phyloP scores from a whole-genome alignment of 2,797 vertebrate species.

The Buceros bicornis region DNA sequence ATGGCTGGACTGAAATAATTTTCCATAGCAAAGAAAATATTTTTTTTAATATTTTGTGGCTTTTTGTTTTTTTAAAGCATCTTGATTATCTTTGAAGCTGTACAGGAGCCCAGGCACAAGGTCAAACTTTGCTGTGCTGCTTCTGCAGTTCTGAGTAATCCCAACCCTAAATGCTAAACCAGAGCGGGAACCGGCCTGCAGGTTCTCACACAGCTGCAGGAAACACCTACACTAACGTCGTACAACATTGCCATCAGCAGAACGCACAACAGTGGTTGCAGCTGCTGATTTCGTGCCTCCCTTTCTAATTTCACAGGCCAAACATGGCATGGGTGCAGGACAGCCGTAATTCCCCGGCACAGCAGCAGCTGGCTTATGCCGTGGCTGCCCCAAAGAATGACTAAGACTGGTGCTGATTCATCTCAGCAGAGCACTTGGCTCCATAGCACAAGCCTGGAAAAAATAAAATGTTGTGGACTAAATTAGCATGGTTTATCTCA shows the following conservation, averaged over 20 bases:
- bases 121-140: neutral
- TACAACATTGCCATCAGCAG: neutral
- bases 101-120: neutral
- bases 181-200: neutral
- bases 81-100: neutral
- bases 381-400: neutral
- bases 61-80: neutral
- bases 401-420: neutral
- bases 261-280: neutral
- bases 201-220: neutral
- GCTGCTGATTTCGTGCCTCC: constrained; percentile 6
- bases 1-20: neutral
- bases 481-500: constrained; percentile 26
- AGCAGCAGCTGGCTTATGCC: neutral
- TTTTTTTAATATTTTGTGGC: neutral
- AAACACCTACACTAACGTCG: neutral
- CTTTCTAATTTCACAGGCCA: constrained; percentile 9
- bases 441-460: neutral
- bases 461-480: neutral
- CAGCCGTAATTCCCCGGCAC: accelerated
- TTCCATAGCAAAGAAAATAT: neutral
- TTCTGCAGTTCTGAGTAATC: neutral
- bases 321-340: neutral
- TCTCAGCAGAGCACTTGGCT: neutral
- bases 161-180: neutral